These are phyloP conservation scores for Habropoda laboriosa DNA, from an alignment of 1,140 invertebrate genomes.

Conservation along the genomic window DNA sequence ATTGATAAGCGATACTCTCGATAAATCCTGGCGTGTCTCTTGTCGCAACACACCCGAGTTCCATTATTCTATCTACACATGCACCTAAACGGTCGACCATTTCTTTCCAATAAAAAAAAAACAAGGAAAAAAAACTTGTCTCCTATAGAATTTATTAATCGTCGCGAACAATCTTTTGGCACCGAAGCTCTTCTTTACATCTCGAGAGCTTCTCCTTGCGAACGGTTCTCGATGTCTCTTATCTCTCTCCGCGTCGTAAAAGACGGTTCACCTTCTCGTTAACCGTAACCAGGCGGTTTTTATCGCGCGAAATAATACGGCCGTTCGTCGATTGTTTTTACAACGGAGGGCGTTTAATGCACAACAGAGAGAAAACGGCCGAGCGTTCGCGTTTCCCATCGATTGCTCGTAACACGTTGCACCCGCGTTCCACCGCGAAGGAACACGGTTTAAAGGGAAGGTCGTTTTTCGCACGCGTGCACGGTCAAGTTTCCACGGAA, in stretches of 20 bases:
- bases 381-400: not conserved
- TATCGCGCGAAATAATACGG: slow-evolving; percentile 21
- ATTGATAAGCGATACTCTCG: slow-evolving; percentile 63
- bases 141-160: slow-evolving; percentile 48
- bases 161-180: not conserved
- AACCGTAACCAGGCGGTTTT: not conserved
- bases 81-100: slow-evolving; percentile 13
- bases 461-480: not conserved
- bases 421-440: not conserved
- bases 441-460: no score
- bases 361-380: no score
- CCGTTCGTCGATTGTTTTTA: slow-evolving; percentile 16
- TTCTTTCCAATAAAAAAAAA: slow-evolving; percentile 3
- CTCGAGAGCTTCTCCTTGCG: not conserved
- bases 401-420: not conserved
- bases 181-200: not conserved
- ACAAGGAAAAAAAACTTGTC: slow-evolving; percentile 1
- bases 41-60: not conserved
- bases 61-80: slow-evolving; percentile 32
- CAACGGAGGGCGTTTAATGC: not conserved
- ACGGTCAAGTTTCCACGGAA: not conserved
- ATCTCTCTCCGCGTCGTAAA: not conserved
- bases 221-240: not conserved
- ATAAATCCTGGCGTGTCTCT: slow-evolving; percentile 44
- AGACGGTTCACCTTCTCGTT: not conserved